Percentiles rank a stretch among this genome's conserved stretches.
phyloP scores from a whole-genome alignment of 2,888 invertebrate species.

The Masnerella sp. region DNA sequence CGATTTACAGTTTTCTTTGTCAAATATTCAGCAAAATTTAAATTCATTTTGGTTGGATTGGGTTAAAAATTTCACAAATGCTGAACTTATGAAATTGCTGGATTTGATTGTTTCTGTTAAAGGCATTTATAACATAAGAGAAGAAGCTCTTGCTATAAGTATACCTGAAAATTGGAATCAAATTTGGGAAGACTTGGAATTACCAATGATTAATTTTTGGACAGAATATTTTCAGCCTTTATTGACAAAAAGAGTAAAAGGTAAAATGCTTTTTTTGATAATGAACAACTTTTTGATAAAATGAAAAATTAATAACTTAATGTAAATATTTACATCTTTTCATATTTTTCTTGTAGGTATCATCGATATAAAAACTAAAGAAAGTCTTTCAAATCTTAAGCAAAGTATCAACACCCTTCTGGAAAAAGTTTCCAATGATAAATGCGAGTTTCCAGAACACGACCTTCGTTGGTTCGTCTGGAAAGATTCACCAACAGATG shows the following conservation, averaged over 20 bases:
- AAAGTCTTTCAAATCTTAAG: constrained; percentile 67
- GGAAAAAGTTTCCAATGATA: constrained; percentile 68
- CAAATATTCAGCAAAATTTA: constrained; percentile 77
- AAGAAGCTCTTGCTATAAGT: constrained; percentile 83
- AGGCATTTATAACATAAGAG: constrained; percentile 85
- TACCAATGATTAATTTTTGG: constrained; percentile 84
- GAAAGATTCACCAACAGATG: constrained; percentile 82
- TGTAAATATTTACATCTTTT: not conserved
- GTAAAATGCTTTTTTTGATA: constrained; percentile 20
- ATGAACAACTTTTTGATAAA: not conserved
- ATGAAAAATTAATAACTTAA: too few relatives aligned
- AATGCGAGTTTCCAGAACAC: constrained; percentile 79
- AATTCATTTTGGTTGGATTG: constrained; percentile 81
- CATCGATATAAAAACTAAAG: constrained; percentile 68
- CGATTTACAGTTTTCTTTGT: constrained; percentile 67
- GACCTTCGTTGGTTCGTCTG: constrained; percentile 86
- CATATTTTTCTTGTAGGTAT: constrained; percentile 63
- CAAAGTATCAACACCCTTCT: constrained; percentile 68
- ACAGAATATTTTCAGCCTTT: constrained; percentile 85
- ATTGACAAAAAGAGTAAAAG: constrained; percentile 84
- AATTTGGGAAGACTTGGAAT: constrained; percentile 81
- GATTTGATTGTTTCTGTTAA: constrained; percentile 84
- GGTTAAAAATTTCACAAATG: constrained; percentile 80
- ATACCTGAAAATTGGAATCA: constrained; percentile 82
- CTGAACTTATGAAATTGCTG: constrained; percentile 81